Conservation (phyloP, 2,888 invertebrate genomes). For the Adela reaumurella region DNA sequence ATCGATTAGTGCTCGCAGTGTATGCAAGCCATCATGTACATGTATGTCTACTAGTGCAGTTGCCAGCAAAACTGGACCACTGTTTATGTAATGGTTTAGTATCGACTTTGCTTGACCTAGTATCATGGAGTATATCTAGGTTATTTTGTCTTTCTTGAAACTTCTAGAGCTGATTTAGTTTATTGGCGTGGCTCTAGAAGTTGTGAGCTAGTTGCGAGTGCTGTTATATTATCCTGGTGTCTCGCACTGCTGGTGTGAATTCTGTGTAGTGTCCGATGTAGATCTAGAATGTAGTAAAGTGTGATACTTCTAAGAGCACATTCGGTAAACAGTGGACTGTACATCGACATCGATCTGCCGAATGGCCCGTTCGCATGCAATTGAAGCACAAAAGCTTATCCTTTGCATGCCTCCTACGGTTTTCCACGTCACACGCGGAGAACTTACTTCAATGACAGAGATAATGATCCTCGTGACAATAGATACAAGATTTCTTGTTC, state of each 20-base stretch:
- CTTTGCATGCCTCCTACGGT: slow-evolving; percentile 2
- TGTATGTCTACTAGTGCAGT: slow-evolving; percentile 10
- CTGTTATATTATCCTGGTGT: no score
- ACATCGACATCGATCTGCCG: slow-evolving; percentile 6
- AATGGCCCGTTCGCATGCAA: slow-evolving; percentile 7
- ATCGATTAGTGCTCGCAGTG: slow-evolving; percentile 14
- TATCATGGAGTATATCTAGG: no score
- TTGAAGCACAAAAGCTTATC: slow-evolving; percentile 2
- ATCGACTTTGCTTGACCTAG: background rate
- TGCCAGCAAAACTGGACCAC: slow-evolving; percentile 2
- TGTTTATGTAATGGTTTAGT: background rate
- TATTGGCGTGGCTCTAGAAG: no score
- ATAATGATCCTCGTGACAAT: background rate
- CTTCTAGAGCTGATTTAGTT: no score
- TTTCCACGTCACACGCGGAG: background rate
- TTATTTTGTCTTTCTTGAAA: no score
- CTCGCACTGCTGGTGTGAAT: no score
- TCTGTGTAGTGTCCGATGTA: no score
- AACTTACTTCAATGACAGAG: slow-evolving; percentile 1
- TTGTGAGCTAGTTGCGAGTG: no score
- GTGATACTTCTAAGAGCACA: slow-evolving; percentile 11
- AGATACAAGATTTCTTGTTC: background rate
- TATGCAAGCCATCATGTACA: slow-evolving; percentile 8
- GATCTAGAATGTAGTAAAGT: slow-evolving; percentile 11
- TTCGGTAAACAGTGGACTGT: slow-evolving; percentile 9